Conservation (phyloP, 2,797 vertebrate species). For the Chrysocyon brachyurus region DNA sequence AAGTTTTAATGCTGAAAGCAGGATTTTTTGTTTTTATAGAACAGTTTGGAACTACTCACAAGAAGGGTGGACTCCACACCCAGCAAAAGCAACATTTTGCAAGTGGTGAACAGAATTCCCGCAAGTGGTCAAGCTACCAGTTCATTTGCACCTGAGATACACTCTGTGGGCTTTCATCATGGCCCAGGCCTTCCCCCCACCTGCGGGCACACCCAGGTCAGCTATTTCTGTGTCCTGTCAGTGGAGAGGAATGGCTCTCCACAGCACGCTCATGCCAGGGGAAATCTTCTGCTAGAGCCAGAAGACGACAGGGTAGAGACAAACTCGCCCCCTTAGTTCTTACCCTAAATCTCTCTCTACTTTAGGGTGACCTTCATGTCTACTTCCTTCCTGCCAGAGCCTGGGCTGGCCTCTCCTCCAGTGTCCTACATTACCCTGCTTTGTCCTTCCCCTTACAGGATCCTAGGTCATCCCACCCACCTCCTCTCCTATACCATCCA, state of each 20-base stretch:
- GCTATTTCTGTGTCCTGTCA: not conserved
- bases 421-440: not conserved
- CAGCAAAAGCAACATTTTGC: not conserved
- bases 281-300: not conserved
- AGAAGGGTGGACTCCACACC: not conserved
- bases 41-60: not conserved
- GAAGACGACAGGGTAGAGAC: not conserved
- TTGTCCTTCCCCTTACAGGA: not conserved
- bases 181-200: not conserved
- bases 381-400: not conserved
- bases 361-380: not conserved
- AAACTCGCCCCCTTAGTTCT: not conserved
- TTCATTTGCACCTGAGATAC: not conserved
- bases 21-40: not conserved
- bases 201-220: not conserved
- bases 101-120: not conserved
- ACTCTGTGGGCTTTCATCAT: rapidly evolving
- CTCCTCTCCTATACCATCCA: not conserved
- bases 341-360: not conserved
- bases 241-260: not conserved
- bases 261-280: not conserved
- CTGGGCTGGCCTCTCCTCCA: not conserved
- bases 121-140: not conserved
- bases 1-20: not conserved
- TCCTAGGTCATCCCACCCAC: not conserved